Evolutionary conservation across 2,888 invertebrate species (phyloP).

Genomic region (Drosophila cyrtoloma): DNA sequence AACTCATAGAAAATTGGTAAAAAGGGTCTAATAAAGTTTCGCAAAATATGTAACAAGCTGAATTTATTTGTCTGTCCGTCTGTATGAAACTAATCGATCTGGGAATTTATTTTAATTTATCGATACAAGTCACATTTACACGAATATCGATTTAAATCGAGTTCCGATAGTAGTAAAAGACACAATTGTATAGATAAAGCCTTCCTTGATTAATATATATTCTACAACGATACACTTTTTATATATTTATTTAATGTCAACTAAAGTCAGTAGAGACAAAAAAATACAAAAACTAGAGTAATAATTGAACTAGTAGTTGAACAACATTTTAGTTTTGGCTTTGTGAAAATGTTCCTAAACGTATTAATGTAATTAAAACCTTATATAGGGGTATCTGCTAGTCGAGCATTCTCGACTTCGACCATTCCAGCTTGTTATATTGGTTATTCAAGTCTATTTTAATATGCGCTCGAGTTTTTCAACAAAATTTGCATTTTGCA

Average conservation of each 20-base stretch:
- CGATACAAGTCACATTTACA: no score
- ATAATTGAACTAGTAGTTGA: not conserved
- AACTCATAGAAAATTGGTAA: not conserved
- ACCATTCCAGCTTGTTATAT: not conserved
- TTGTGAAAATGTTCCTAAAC: not conserved
- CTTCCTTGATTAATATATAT: no score
- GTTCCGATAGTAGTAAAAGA: no score
- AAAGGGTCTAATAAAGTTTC: not conserved
- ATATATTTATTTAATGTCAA: not conserved
- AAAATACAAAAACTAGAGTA: not conserved
- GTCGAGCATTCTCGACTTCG: not conserved
- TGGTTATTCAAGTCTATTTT: not conserved
- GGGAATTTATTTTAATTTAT: no score
- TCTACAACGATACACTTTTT: no score
- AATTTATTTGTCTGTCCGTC: not conserved
- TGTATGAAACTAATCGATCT: not conserved
- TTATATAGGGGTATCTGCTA: not conserved
- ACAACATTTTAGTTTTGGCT: not conserved
- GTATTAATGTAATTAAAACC: not conserved
- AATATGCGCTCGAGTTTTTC: not conserved
- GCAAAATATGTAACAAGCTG: not conserved
- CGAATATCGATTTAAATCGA: no score
- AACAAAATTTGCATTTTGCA: conserved; percentile 2
- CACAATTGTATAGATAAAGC: no score
- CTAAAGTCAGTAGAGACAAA: not conserved